Conservation (phyloP, 2,113 vertebrate species). For the Mionectes macconnelli region DNA sequence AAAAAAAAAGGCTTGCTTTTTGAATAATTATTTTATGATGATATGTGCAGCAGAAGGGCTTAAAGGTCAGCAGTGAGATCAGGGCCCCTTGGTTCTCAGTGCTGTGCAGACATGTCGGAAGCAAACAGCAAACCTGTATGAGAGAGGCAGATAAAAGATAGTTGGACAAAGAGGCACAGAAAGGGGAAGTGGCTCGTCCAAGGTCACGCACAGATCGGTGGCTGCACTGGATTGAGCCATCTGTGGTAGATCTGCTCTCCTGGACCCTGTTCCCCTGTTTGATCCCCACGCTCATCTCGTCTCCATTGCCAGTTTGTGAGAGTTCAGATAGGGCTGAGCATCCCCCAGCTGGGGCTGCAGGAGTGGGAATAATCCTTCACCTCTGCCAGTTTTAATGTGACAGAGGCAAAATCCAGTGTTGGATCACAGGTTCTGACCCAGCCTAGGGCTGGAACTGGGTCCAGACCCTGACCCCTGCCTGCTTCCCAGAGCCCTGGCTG, state of each 20-base stretch:
- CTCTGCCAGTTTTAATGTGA: not conserved
- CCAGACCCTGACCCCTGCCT: not conserved
- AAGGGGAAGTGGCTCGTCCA: not conserved
- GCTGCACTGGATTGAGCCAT: not conserved
- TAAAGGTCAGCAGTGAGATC: slow-evolving; percentile 4
- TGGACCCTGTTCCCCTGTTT: not conserved
- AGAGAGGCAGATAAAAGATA: slow-evolving; percentile 33
- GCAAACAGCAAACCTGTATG: slow-evolving; percentile 29
- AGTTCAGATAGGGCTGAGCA: rapidly evolving
- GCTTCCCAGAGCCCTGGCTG: not conserved
- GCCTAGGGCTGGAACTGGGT: not conserved
- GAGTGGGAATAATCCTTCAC: not conserved
- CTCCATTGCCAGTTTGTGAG: not conserved
- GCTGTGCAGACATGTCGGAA: slow-evolving; percentile 27
- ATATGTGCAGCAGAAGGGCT: not conserved
- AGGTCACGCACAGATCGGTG: not conserved
- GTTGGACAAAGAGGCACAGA: slow-evolving; percentile 45
- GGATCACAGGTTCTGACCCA: not conserved
- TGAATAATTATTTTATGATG: slow-evolving; percentile 27
- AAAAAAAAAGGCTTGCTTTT: not conserved
- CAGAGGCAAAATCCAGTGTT: not conserved
- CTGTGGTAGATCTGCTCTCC: not conserved
- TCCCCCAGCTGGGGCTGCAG: not conserved
- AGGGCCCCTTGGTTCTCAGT: not conserved
- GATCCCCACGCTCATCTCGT: not conserved